Conservation (phyloP, 2,888 invertebrate species). For the Aporophyla lueneburgensis region DNA sequence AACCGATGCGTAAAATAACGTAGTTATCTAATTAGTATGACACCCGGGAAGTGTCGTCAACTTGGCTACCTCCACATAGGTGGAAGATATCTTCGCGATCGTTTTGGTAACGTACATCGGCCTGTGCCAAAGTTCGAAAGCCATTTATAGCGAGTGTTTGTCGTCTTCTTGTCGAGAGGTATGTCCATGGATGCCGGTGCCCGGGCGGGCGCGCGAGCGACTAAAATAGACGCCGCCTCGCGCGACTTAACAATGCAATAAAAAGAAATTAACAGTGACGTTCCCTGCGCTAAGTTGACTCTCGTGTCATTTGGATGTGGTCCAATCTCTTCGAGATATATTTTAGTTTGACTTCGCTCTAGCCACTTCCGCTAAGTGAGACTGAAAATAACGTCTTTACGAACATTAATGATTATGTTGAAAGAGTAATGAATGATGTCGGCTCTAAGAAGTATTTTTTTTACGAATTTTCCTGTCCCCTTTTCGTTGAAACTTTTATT, state of each 20-base stretch:
- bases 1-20: constrained; percentile 17
- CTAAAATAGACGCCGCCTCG: constrained; percentile 87
- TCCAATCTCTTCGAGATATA: constrained; percentile 86
- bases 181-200: constrained; percentile 86
- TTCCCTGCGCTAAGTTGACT: constrained; percentile 89
- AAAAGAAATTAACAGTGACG: constrained; percentile 90
- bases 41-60: constrained; percentile 60
- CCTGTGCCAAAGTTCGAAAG: constrained; percentile 82
- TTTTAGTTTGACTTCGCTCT: constrained; percentile 83
- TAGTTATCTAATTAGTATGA: constrained; percentile 4
- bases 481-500: constrained; percentile 74
- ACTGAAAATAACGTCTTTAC: constrained; percentile 82
- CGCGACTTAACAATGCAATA: constrained; percentile 90
- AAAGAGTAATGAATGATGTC: constrained; percentile 76
- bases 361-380: constrained; percentile 88
- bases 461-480: constrained; percentile 73
- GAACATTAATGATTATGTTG: constrained; percentile 78
- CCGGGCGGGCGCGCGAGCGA: constrained; percentile 88
- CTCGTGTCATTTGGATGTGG: constrained; percentile 89
- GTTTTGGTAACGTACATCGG: constrained; percentile 69
- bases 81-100: constrained; percentile 64
- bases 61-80: constrained; percentile 62
- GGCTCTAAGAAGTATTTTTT: constrained; percentile 62
- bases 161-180: constrained; percentile 88
- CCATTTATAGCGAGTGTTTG: constrained; percentile 89